phyloP scores from a whole-genome alignment of 2,113 vertebrate genomes.

The Microcebus ravelobensis region DNA sequence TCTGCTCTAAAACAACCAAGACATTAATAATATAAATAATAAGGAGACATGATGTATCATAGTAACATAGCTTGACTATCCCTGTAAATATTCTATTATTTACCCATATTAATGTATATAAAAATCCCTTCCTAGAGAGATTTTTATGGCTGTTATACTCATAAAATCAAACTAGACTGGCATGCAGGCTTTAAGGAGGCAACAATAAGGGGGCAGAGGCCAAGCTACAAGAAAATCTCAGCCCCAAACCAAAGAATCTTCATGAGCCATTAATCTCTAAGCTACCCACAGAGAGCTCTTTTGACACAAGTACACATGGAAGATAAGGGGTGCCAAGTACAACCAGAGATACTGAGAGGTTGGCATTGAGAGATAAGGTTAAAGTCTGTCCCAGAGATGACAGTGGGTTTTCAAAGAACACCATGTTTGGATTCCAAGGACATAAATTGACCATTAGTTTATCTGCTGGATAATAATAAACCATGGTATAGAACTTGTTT shows the following conservation, averaged over 20 bases:
- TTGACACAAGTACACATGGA: not conserved
- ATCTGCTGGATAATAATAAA: slow-evolving; percentile 4
- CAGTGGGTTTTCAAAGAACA: not conserved
- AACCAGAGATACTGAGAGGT: not conserved
- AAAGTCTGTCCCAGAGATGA: not conserved
- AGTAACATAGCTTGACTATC: not conserved
- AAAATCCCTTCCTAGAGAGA: not conserved
- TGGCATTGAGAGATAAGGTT: not conserved
- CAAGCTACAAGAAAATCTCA: not conserved
- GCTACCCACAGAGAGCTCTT: not conserved
- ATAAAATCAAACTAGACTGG: slow-evolving; percentile 15
- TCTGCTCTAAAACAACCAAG: not conserved
- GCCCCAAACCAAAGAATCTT: not conserved
- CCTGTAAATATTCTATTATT: not conserved
- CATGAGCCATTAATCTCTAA: not conserved
- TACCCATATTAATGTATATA: not conserved
- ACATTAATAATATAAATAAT: slow-evolving; percentile 28
- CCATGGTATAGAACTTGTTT: not conserved
- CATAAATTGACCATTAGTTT: not conserved
- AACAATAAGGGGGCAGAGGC: not conserved
- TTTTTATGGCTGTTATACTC: not conserved
- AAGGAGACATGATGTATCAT: not conserved
- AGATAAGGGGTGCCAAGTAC: not conserved
- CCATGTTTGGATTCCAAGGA: not conserved
- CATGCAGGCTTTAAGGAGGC: not conserved